Evolutionary conservation across 2,797 vertebrate genomes (phyloP).

Genomic region (Prionace glauca): DNA sequence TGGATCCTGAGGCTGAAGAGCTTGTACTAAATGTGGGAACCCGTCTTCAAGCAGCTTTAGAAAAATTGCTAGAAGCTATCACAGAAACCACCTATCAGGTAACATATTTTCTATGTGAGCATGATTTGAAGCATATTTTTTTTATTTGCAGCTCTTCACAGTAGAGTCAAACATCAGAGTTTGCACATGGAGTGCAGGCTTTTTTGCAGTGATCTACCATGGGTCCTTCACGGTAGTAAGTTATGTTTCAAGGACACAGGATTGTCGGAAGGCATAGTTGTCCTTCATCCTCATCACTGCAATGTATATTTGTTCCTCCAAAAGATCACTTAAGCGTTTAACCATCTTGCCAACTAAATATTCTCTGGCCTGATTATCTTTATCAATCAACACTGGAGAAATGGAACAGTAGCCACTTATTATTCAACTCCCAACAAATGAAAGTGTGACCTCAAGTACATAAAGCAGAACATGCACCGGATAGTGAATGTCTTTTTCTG

Average conservation of each 20-base stretch:
- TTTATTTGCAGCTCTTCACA: not conserved
- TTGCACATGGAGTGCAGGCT: not conserved
- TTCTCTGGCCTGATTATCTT: not conserved
- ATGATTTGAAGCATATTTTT: not conserved
- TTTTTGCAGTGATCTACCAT: not conserved
- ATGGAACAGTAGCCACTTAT: not conserved
- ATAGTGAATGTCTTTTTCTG: not conserved
- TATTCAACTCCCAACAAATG: not conserved
- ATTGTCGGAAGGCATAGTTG: not conserved
- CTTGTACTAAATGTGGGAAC: slow-evolving; percentile 69
- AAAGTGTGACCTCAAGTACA: not conserved
- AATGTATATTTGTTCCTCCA: not conserved
- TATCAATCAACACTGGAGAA: not conserved
- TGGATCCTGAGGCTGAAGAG: slow-evolving; percentile 74
- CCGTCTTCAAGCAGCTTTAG: slow-evolving; percentile 78
- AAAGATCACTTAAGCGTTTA: not conserved
- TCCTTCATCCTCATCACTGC: no score
- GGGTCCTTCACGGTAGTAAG: not conserved
- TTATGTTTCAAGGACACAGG: not conserved
- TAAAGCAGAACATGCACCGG: not conserved
- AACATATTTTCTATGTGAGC: slow-evolving; percentile 43
- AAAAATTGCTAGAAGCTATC: slow-evolving; percentile 84
- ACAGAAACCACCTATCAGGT: slow-evolving; percentile 81
- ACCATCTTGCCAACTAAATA: not conserved
- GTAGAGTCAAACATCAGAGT: not conserved